These are phyloP conservation scores for Dromius quadrimaculatus DNA, from an alignment of 2,888 invertebrate species.

Conservation along the genomic window DNA sequence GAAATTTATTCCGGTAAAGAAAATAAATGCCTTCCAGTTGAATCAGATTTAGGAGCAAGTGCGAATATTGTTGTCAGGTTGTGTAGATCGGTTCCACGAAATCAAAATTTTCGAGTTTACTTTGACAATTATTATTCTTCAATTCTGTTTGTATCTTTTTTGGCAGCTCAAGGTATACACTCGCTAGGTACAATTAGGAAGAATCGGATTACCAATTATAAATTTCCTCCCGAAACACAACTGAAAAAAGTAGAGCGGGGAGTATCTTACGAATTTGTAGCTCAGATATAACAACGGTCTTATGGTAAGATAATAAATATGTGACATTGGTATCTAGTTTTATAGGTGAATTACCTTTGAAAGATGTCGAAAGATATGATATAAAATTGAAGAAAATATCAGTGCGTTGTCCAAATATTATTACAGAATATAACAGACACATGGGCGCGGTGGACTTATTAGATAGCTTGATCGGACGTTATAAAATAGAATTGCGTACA, in stretches of 20 bases:
- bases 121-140: constrained; percentile 61
- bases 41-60: constrained; percentile 60
- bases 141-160: constrained; percentile 56
- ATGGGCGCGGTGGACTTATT: constrained; percentile 53
- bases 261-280: constrained; percentile 55
- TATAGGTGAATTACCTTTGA: constrained; percentile 47
- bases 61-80: constrained; percentile 61
- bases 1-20: constrained; percentile 59
- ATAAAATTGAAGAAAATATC: constrained; percentile 44
- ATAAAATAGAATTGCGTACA: constrained; percentile 50
- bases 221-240: constrained; percentile 58
- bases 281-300: constrained; percentile 55
- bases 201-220: constrained; percentile 60
- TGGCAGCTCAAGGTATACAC: constrained; percentile 58
- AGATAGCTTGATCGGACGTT: constrained; percentile 42
- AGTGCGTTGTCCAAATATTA: constrained; percentile 48
- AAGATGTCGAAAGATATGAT: constrained; percentile 51
- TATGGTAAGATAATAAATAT: constrained; percentile 57
- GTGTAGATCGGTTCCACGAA: constrained; percentile 57
- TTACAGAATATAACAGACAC: constrained; percentile 54
- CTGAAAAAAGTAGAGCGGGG: constrained; percentile 57
- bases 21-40: constrained; percentile 57
- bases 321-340: constrained; percentile 58
- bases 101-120: constrained; percentile 60
- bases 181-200: constrained; percentile 59